Base-by-base conservation (phyloP, 2,113 vertebrate genomes). In the Zapus hudsonius region DNA sequence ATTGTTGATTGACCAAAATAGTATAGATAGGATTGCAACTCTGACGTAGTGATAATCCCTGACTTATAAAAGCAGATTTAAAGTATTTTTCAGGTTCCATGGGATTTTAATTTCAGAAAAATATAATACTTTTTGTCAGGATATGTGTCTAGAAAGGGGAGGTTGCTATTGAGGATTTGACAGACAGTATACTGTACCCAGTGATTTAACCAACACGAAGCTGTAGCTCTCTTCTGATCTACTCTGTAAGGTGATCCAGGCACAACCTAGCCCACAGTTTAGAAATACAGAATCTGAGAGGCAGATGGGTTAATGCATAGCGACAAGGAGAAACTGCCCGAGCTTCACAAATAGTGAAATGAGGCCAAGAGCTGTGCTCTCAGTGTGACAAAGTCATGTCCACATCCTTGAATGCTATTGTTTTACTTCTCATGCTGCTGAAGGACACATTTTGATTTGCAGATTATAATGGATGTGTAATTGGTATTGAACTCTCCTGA, bases 361-460 rank as follows among this genome's bases (percentile, higher is more conserved):
- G 55, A 87, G 67, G 78, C 70, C 66, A 33, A 80, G 79, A 80
- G 22, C 38, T 67, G 59, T 75, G 67, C 19, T 76, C 33, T 75
- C 52, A 57, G 76, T 22, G 15, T 84, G 61, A 59, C 90, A 78
- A 72, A 63, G 84, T 84, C 44, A 52, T 47, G 15, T 63, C 22
- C 4, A 38, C 63, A 36, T 16, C 63, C 74, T 73, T 87, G 55
- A 59, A 59, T 66, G 64, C 47, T n/a, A 55, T 93, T 74, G 36
- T 64, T 93, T 92, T 61, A 9, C 42, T 80, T 38, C 86, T 6
- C 42, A 29, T 81, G 22, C 75, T 91, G 74, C 27, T 52, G 19
- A 57, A 86, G 55, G 74, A 80, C 22, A 64, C 33, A 15, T 90
- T 92, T 84, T 91, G 85, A 92, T 88, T 91, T 94, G 20, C 52